phyloP scores from a whole-genome alignment of 2,113 vertebrate genomes.

The Anser cygnoides region DNA sequence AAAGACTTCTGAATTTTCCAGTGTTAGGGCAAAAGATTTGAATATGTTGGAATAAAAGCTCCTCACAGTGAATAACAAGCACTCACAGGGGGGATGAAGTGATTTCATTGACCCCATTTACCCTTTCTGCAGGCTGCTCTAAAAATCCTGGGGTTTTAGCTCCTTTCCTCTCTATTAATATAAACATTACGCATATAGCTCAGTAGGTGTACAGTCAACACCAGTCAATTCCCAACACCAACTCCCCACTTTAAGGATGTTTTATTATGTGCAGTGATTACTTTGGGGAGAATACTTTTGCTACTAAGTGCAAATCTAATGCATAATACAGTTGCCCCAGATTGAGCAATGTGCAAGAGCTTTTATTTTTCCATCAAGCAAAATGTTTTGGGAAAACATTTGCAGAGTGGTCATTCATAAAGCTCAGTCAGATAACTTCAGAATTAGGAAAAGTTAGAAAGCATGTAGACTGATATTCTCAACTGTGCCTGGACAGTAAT shows the following conservation, averaged over 20 bases:
- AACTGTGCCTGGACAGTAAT: background rate
- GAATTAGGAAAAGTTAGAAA: background rate
- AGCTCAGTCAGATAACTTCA: background rate
- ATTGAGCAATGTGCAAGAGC: background rate
- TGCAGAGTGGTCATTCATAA: background rate
- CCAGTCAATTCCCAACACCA: background rate
- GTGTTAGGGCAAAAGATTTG: background rate
- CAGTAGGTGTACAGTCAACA: background rate
- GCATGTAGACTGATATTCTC: background rate
- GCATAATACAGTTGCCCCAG: background rate
- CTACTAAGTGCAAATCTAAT: background rate
- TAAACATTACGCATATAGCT: background rate
- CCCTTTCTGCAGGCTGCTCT: background rate
- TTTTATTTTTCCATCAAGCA: slow-evolving; percentile 31
- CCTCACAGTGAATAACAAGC: background rate
- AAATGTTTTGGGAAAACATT: background rate
- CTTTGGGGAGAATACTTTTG: background rate
- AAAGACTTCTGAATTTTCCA: background rate
- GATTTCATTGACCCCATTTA: background rate
- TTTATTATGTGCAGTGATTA: background rate
- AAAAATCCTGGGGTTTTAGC: background rate
- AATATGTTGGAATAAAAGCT: background rate
- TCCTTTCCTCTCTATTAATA: background rate
- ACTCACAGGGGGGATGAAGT: background rate
- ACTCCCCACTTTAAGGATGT: background rate